phyloP scores from a whole-genome alignment of 1,140 invertebrate genomes.

The Achatina immaculata region DNA sequence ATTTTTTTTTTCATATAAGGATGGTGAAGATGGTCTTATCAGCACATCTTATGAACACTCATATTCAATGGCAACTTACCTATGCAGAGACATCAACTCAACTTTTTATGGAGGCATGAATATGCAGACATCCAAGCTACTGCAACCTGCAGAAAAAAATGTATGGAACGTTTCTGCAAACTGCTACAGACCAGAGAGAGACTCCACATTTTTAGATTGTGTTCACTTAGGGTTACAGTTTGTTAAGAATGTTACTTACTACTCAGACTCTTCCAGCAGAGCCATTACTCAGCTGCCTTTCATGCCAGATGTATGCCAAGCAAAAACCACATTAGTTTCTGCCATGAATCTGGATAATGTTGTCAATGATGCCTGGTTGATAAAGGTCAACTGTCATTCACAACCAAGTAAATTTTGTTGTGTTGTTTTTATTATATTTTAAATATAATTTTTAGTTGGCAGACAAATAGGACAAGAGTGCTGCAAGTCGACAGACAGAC shows the following conservation, averaged over 20 bases:
- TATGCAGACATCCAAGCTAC: neutral
- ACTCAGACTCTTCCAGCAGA: neutral
- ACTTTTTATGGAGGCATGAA: neutral
- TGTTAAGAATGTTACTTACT: neutral
- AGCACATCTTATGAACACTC: neutral
- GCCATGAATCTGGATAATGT: neutral
- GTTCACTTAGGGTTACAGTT: neutral
- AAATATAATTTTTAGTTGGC: no score
- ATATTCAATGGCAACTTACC: constrained; percentile 7
- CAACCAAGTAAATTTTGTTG: neutral
- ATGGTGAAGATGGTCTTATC: neutral
- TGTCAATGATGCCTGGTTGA: neutral
- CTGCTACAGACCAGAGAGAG: constrained; percentile 2
- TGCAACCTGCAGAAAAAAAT: neutral
- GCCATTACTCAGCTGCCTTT: neutral
- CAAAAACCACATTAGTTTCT: neutral
- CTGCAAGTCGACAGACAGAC: no score
- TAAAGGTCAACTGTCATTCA: neutral
- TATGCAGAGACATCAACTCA: neutral
- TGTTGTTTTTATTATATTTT: no score
- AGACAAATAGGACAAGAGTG: no score
- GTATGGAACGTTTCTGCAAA: neutral
- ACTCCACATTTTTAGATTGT: neutral
- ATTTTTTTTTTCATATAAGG: neutral
- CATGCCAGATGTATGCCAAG: neutral